phyloP scores from a whole-genome alignment of 53 echinoderm and acorn worm genomes.

The Stichopus horrens region DNA sequence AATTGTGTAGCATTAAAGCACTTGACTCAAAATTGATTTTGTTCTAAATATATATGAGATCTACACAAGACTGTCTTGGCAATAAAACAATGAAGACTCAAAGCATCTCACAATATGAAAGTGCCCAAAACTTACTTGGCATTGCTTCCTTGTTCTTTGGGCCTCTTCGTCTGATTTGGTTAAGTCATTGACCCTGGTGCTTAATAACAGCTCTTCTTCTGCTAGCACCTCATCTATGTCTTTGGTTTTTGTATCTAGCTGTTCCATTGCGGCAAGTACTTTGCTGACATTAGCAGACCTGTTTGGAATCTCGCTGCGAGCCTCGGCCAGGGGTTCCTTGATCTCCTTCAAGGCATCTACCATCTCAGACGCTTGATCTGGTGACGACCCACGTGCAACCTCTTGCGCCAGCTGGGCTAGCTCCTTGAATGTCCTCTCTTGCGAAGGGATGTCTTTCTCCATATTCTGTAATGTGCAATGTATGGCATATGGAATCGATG shows the following conservation, averaged over 20 bases:
- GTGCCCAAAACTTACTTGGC: slow-evolving; percentile 55
- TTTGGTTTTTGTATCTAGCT: slow-evolving; percentile 69
- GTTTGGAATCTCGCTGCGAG: slow-evolving; percentile 62
- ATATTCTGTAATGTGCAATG: slow-evolving; percentile 58
- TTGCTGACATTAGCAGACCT: slow-evolving; percentile 54
- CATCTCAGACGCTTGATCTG: slow-evolving; percentile 69
- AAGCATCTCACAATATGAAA: no score
- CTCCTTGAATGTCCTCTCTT: slow-evolving; percentile 83
- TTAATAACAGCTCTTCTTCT: slow-evolving; percentile 67
- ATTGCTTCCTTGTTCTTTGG: slow-evolving; percentile 57
- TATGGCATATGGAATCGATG: neutral
- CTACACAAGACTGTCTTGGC: no score
- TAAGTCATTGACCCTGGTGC: slow-evolving; percentile 41
- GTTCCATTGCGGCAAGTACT: slow-evolving; percentile 47
- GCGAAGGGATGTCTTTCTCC: slow-evolving; percentile 66
- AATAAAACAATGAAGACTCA: no score
- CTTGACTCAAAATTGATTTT: no score
- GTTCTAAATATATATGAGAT: no score
- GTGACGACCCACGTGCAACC: slow-evolving; percentile 50
- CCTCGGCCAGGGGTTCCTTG: slow-evolving; percentile 67
- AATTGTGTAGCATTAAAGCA: no score
- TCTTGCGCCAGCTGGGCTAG: slow-evolving; percentile 75
- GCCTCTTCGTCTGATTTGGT: slow-evolving; percentile 45
- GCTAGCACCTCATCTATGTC: slow-evolving; percentile 70
- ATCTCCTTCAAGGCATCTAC: slow-evolving; percentile 64